Evolutionary conservation across 2,888 invertebrate species (phyloP), one percentile per base, ranked within the genome.

Genomic region (Lottia scabra): DNA sequence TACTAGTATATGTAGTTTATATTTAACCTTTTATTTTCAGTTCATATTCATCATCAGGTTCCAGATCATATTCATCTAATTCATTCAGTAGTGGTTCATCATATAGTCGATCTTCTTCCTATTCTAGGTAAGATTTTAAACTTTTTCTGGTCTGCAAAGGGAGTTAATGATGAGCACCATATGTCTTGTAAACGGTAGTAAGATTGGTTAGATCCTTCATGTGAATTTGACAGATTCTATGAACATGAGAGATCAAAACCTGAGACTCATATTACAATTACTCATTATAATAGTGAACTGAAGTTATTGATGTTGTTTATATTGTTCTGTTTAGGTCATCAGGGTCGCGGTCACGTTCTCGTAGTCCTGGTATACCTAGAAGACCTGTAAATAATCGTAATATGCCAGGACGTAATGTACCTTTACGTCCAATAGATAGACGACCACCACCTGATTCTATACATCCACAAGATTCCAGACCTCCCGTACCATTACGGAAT

Each of bases 41-140:
- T 81, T 87, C 86, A 63, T 83, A 80, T 73, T 87, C 85, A 65
- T 82, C 83, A 64, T 87, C 84, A 70, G 76, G 83, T 66, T 86
- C 87, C 67, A 75, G 84, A 43, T 87, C 87, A 67, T 85, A 84
- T 45, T 84, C 84, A 16, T 82, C 80, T 68, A 82, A 83, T 19
- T 87, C 87, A 43, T 81, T 81, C 67, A 84, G 84, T 30, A 86
- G 87, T 80, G 80, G 86, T 19, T 87, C 87, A 72, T 83, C 84
- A 65, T 80, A 81, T 65, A 87, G 87, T 73, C 80, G 84, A 38
- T 87, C 87, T n/a, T 85, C 88, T 65, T 79, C 78, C 38, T 87
- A 87, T 73, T 89, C 88, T 69, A 83, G 85, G 85, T 86, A 80
- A 76, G 70, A 48, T 5, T 27, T 2, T 27, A 19, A 12, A 10